Evolutionary conservation across 2,113 vertebrate genomes (phyloP).

Genomic region (Gymnorhina tibicen): DNA sequence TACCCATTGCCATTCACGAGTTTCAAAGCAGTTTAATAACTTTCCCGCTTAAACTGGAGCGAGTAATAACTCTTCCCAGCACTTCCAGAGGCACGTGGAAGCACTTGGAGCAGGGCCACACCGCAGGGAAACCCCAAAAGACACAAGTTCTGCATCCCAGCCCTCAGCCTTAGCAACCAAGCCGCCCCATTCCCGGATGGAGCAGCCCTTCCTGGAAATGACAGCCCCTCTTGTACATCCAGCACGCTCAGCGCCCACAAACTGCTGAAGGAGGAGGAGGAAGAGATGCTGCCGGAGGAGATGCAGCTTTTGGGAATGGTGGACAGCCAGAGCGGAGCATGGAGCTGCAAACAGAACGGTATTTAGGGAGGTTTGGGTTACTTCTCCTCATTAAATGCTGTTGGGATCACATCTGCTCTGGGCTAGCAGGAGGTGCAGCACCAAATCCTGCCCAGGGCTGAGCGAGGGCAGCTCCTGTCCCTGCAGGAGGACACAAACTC

Average conservation of each 20-base stretch:
- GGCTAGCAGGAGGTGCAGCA: not conserved
- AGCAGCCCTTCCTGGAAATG: not conserved
- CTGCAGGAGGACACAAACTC: not conserved
- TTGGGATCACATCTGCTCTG: not conserved
- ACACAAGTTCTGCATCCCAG: not conserved
- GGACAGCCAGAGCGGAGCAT: not conserved
- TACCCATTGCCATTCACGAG: not conserved
- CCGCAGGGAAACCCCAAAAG: not conserved
- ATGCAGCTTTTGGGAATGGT: not conserved
- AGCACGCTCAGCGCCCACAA: accelerated
- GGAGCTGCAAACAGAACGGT: not conserved
- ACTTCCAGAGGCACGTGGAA: not conserved
- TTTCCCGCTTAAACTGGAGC: not conserved
- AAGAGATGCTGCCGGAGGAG: not conserved
- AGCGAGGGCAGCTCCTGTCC: not conserved
- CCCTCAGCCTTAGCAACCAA: not conserved
- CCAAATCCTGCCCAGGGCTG: not conserved
- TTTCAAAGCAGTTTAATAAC: not conserved
- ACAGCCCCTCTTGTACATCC: accelerated
- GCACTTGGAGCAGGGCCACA: not conserved
- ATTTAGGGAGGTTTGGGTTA: not conserved
- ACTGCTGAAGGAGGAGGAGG: not conserved
- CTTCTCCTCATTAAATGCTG: not conserved
- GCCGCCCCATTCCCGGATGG: not conserved
- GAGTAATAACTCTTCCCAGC: not conserved